phyloP scores from a whole-genome alignment of 1,140 invertebrate genomes.

The Meloidogyne hapla region DNA sequence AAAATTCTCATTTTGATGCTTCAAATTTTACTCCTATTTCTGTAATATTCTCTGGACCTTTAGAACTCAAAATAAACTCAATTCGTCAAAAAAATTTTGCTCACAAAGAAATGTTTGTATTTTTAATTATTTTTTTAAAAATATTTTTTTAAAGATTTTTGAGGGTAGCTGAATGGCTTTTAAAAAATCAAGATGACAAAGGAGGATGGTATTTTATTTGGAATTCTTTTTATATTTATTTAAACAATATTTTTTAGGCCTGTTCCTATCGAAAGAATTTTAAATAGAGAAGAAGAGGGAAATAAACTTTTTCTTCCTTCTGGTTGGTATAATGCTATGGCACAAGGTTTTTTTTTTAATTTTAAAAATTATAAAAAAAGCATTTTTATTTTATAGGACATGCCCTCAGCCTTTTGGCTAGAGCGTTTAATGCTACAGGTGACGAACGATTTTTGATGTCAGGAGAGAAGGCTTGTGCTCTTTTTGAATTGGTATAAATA shows the following conservation, averaged over 20 bases:
- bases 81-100: slow-evolving; percentile 12
- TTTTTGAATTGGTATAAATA: slow-evolving; percentile 17
- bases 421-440: slow-evolving; percentile 9
- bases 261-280: background rate
- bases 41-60: slow-evolving; percentile 8
- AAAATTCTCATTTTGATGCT: background rate
- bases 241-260: slow-evolving; percentile 4
- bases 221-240: too few relatives aligned
- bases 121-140: background rate
- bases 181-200: slow-evolving; percentile 15
- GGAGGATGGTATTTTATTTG: slow-evolving; percentile 3
- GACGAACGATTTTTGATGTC: background rate
- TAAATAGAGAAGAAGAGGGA: background rate
- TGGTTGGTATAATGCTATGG: slow-evolving; percentile 22
- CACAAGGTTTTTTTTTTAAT: slow-evolving; percentile 3
- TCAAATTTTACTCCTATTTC: slow-evolving; percentile 3
- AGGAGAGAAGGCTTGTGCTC: background rate
- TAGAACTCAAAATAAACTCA: background rate
- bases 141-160: background rate
- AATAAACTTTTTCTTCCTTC: background rate
- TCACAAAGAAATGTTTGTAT: slow-evolving; percentile 11
- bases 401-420: slow-evolving; percentile 14
- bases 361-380: background rate
- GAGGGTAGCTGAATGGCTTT: slow-evolving; percentile 9
- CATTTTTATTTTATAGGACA: background rate